phyloP scores from a whole-genome alignment of 2,113 vertebrate genomes.

The Hyaena hyaena region DNA sequence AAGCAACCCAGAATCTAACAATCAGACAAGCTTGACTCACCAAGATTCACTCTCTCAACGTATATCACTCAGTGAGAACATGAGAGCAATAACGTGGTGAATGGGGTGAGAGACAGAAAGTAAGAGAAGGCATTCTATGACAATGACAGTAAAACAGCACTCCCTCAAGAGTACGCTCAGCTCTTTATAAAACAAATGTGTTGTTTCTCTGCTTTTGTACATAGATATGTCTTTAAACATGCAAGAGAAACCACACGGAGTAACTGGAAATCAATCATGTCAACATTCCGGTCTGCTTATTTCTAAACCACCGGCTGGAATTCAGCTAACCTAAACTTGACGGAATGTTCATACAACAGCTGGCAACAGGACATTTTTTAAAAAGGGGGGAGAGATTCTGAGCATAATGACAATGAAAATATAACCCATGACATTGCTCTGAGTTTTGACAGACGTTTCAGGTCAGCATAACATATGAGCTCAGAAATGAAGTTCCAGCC shows the following conservation, averaged over 20 bases:
- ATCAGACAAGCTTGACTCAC: conserved; percentile 42
- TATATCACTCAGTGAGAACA: conserved; percentile 7
- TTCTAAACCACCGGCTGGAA: conserved; percentile 59
- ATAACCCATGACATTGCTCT: conserved; percentile 63
- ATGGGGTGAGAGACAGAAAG: neutral
- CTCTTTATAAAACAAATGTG: conserved; percentile 55
- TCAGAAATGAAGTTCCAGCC: conserved; percentile 38
- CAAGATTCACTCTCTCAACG: conserved; percentile 38
- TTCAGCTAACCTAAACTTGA: conserved; percentile 66
- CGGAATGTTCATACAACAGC: conserved; percentile 51
- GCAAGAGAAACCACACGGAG: conserved; percentile 48
- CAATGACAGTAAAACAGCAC: neutral
- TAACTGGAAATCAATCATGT: conserved; percentile 68
- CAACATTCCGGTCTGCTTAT: conserved; percentile 54
- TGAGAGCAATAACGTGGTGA: neutral
- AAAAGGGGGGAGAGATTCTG: neutral
- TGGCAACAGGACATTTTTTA: neutral
- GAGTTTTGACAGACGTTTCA: conserved; percentile 67
- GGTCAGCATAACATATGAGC: conserved; percentile 59
- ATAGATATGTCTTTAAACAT: conserved; percentile 59
- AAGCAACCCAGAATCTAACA: conserved; percentile 52
- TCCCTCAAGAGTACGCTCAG: neutral
- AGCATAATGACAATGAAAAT: conserved; percentile 70
- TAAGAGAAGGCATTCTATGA: neutral
- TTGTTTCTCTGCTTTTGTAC: conserved; percentile 59